These are phyloP conservation scores for Littorina saxatilis DNA, from an alignment of 1,140 invertebrate species.

Conservation along the genomic window DNA sequence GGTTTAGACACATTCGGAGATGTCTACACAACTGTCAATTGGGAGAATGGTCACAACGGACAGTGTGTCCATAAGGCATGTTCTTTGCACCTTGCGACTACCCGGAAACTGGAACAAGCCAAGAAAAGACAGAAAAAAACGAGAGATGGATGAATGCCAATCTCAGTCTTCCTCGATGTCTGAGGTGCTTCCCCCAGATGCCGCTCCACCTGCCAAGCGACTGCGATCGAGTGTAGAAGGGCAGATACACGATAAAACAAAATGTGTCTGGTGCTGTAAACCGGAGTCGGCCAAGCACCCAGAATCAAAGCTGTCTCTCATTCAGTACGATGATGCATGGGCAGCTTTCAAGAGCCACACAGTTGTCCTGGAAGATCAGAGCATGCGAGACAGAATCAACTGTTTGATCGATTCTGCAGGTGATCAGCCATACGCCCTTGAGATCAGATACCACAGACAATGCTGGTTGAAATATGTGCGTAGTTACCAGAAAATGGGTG, in stretches of 20 bases:
- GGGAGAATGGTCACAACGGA: neutral
- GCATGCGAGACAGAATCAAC: constrained; percentile 21
- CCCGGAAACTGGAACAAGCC: neutral
- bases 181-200: neutral
- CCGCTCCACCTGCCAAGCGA: constrained; percentile 1
- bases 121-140: neutral
- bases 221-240: neutral
- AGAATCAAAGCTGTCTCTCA: neutral
- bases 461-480: constrained; percentile 18
- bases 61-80: neutral
- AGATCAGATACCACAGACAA: constrained; percentile 1
- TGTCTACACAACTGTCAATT: neutral
- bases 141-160: neutral
- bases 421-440: neutral
- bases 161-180: neutral
- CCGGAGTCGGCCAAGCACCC: neutral
- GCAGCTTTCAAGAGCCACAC: neutral
- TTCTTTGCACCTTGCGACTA: neutral
- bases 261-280: constrained; percentile 11
- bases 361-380: neutral
- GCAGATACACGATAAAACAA: neutral
- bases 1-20: neutral
- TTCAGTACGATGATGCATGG: neutral
- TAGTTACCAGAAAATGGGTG: neutral
- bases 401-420: neutral